phyloP scores from a whole-genome alignment of 1,140 invertebrate species.

The Euwallacea fornicatus region DNA sequence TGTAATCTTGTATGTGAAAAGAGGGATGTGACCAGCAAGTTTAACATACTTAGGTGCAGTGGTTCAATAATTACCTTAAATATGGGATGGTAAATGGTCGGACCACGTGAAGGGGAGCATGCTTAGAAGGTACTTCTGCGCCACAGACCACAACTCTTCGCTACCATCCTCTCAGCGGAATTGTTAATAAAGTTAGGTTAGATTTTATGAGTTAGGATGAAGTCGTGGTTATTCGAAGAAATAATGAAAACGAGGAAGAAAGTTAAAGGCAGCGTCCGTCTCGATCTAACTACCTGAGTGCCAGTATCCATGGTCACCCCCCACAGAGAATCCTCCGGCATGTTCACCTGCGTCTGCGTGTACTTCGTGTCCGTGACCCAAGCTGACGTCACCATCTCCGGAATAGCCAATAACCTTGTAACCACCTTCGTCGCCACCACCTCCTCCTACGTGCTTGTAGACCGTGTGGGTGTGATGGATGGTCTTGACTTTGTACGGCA shows the following conservation, averaged over 20 bases:
- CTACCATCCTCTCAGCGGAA: neutral
- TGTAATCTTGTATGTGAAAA: too few relatives aligned
- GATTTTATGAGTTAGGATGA: neutral
- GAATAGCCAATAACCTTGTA: conserved; percentile 54
- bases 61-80: conserved; percentile 21
- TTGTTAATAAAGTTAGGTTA: too few relatives aligned
- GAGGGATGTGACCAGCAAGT: too few relatives aligned
- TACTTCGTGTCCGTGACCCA: conserved; percentile 40
- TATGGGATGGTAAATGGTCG: neutral
- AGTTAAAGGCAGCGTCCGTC: neutral
- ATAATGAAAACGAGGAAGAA: neutral
- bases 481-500: conserved; percentile 61
- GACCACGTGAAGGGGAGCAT: conserved; percentile 11
- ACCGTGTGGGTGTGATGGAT: conserved; percentile 64
- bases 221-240: neutral
- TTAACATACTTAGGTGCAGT: neutral
- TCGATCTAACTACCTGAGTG: conserved; percentile 39
- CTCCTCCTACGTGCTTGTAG: conserved; percentile 57
- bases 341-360: conserved; percentile 39
- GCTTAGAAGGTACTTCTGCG: conserved; percentile 11
- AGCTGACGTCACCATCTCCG: conserved; percentile 44
- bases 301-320: conserved; percentile 44
- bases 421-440: conserved; percentile 52
- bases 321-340: conserved; percentile 36
- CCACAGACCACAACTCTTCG: neutral